phyloP scores from a whole-genome alignment of 2,113 vertebrate species.

The Butastur rufipennis region DNA sequence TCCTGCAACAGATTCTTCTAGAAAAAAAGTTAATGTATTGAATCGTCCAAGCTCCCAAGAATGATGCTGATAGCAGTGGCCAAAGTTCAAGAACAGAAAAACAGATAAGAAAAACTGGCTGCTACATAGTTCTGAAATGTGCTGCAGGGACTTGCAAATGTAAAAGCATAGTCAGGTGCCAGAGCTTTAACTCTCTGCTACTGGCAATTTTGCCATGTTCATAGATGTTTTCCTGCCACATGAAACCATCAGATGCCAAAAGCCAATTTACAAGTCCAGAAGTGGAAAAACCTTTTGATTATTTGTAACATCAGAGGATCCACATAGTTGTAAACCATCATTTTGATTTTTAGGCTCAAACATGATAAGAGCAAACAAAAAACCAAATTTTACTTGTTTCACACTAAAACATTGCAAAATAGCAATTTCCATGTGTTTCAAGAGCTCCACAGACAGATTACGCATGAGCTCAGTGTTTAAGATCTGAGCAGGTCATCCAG shows the following conservation, averaged over 20 bases:
- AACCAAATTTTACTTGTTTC: not conserved
- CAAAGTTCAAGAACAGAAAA: not conserved
- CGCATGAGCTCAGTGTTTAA: not conserved
- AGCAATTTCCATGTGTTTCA: not conserved
- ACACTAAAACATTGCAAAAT: not conserved
- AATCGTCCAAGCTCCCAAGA: not conserved
- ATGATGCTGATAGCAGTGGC: not conserved
- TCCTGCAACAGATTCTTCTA: not conserved
- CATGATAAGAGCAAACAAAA: not conserved
- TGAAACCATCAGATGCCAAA: not conserved
- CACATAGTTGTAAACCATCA: rapidly evolving
- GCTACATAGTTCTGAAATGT: not conserved
- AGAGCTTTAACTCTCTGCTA: not conserved
- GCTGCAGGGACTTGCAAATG: not conserved
- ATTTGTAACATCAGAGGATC: not conserved
- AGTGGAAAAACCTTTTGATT: not conserved
- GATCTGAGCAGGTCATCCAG: not conserved
- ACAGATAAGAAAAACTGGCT: not conserved
- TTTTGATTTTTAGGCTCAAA: not conserved
- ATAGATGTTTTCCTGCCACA: not conserved
- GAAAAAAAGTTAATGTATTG: not conserved
- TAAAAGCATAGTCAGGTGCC: not conserved
- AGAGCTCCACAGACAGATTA: not conserved
- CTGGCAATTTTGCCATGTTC: not conserved
- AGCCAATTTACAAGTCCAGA: not conserved